Evolutionary conservation across 2,797 vertebrate species (phyloP).

Genomic region (Chlorospingus flavigularis): DNA sequence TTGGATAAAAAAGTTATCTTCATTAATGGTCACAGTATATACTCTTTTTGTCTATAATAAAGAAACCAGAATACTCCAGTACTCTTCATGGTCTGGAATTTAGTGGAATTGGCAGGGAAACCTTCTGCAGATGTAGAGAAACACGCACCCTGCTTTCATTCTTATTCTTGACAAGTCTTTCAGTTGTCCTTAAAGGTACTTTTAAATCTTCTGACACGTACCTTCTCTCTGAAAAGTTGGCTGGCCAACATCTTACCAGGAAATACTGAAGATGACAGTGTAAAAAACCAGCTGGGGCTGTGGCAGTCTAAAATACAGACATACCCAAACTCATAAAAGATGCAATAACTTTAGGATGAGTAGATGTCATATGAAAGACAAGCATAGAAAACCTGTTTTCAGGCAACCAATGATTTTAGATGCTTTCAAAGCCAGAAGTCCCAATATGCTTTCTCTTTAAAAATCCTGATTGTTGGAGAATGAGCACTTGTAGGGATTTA

Average conservation of each 20-base stretch:
- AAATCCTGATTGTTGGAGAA: background rate
- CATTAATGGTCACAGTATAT: background rate
- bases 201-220: background rate
- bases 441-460: background rate
- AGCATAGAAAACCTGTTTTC: background rate
- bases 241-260: background rate
- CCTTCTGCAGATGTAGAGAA: background rate
- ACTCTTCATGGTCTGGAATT: background rate
- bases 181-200: background rate
- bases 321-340: background rate
- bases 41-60: background rate
- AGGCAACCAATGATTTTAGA: background rate
- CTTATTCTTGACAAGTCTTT: background rate
- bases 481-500: background rate
- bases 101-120: background rate
- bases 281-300: background rate
- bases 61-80: background rate
- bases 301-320: background rate
- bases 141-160: background rate
- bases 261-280: background rate
- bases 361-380: background rate
- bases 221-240: background rate
- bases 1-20: background rate
- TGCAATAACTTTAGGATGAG: background rate
- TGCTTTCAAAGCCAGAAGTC: background rate